These are phyloP conservation scores for Paracentrotus lividus DNA, from an alignment of 53 echinoderm and acorn worm species.

Conservation along the genomic window DNA sequence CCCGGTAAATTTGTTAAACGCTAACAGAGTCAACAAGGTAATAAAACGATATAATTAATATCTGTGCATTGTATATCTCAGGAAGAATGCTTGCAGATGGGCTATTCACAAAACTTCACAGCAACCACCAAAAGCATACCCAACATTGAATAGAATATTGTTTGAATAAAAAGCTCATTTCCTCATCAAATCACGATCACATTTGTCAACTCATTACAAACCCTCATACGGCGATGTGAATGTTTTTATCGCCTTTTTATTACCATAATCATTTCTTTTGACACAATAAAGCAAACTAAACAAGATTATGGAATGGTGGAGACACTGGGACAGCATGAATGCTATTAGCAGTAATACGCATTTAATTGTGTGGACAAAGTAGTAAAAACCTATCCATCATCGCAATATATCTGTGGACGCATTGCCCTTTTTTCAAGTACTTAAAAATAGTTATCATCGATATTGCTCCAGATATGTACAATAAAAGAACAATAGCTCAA, in stretches of 20 bases:
- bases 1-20: constrained; percentile 29
- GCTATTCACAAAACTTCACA: not conserved
- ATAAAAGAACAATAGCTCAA: not conserved
- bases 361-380: constrained; percentile 62
- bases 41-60: constrained; percentile 6
- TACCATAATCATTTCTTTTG: constrained; percentile 43
- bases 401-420: constrained; percentile 15
- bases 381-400: constrained; percentile 45
- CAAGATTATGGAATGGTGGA: not conserved
- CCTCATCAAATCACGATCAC: not conserved
- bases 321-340: constrained; percentile 26
- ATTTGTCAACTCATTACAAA: constrained; percentile 44
- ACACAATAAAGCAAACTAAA: not conserved
- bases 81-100: not conserved
- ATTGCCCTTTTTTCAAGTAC: constrained; percentile 20
- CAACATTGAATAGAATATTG: constrained; percentile 1
- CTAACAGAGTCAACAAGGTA: constrained; percentile 15
- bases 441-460: constrained; percentile 51
- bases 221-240: constrained; percentile 9
- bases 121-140: not conserved
- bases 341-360: constrained; percentile 63
- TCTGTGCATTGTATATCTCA: constrained; percentile 1
- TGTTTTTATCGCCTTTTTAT: constrained; percentile 44
- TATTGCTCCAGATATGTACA: constrained; percentile 35
- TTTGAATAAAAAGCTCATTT: constrained; percentile 16